Conservation (phyloP, 2,113 vertebrate genomes). For the Pholis gunnellus region DNA sequence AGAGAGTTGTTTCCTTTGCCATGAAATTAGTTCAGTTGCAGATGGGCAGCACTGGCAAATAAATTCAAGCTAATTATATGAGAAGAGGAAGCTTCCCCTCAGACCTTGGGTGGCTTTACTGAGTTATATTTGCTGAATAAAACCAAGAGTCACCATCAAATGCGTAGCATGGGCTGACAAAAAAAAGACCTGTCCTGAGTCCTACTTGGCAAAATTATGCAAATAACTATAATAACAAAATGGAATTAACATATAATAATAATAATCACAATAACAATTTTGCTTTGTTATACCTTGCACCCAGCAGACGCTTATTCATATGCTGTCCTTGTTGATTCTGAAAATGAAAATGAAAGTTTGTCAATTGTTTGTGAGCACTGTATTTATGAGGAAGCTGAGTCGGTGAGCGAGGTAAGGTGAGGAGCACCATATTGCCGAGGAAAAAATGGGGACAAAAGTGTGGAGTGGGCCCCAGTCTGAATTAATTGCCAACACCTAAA, state of each 20-base stretch:
- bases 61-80: slow-evolving; percentile 68
- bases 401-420: slow-evolving; percentile 17
- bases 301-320: slow-evolving; percentile 3
- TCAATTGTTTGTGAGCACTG: neutral
- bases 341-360: neutral
- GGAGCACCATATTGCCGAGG: slow-evolving; percentile 11
- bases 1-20: slow-evolving; percentile 61
- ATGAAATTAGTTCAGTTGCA: slow-evolving; percentile 68
- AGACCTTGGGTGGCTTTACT: slow-evolving; percentile 10
- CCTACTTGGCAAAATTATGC: neutral
- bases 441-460: slow-evolving; percentile 63
- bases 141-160: neutral
- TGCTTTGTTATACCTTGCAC: neutral
- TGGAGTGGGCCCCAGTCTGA: slow-evolving; percentile 48
- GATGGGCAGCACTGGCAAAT: slow-evolving; percentile 62
- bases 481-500: slow-evolving; percentile 76
- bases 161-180: neutral
- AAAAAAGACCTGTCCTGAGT: neutral
- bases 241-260: neutral
- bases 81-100: slow-evolving; percentile 42
- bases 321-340: slow-evolving; percentile 10
- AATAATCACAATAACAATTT: neutral
- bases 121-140: slow-evolving; percentile 9
- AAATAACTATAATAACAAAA: neutral
- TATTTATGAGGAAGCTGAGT: slow-evolving; percentile 20